phyloP scores from a whole-genome alignment of 2,113 vertebrate species.

The Corvus hawaiiensis region DNA sequence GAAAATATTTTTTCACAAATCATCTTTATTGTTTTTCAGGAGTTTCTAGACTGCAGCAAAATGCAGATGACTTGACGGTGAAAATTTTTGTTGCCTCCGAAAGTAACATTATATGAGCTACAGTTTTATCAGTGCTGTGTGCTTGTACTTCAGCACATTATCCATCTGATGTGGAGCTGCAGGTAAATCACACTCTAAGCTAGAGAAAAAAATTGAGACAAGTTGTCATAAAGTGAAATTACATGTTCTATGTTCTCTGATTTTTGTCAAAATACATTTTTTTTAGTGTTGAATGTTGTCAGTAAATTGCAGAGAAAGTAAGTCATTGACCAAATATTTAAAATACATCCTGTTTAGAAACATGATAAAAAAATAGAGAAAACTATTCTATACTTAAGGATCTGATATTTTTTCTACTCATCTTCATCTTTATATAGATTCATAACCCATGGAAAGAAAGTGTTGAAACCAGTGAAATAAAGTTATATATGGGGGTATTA shows the following conservation, averaged over 20 bases:
- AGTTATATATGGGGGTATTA: background rate
- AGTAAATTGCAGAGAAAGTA: background rate
- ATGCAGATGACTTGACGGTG: background rate
- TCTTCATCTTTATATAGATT: background rate
- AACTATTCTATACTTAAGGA: background rate
- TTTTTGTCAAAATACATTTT: background rate
- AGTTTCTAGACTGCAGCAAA: background rate
- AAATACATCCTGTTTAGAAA: background rate
- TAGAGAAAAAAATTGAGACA: background rate
- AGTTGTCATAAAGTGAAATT: background rate
- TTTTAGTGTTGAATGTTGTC: background rate
- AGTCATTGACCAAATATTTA: background rate
- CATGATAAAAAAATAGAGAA: background rate
- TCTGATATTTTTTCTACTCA: background rate
- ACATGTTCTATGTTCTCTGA: rapidly evolving
- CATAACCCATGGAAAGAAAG: background rate
- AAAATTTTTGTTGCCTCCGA: background rate
- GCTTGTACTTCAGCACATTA: background rate
- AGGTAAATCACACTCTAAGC: background rate
- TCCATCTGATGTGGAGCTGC: background rate
- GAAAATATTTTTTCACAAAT: background rate
- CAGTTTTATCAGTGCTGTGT: rapidly evolving
- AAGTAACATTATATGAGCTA: background rate
- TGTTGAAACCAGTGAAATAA: background rate
- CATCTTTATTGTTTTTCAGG: background rate